These are phyloP conservation scores for Pseudomugil gertrudae DNA, from an alignment of 2,797 vertebrate species.

Conservation along the genomic window DNA sequence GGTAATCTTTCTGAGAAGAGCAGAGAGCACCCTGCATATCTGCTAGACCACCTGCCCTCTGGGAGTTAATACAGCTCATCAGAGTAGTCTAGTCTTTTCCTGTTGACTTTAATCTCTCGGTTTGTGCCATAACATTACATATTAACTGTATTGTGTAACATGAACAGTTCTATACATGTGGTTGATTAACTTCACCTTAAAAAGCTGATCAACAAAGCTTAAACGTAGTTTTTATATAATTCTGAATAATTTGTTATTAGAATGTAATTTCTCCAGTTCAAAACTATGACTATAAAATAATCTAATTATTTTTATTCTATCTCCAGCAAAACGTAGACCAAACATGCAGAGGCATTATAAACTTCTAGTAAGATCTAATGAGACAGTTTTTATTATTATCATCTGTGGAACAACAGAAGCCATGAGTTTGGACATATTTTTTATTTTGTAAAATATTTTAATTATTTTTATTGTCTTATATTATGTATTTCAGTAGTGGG, in stretches of 20 bases:
- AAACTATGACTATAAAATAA: not conserved
- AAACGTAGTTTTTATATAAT: not conserved
- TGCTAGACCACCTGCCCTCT: constrained; percentile 18
- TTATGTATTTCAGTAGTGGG: no score
- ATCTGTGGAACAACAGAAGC: no score
- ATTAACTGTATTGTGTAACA: constrained; percentile 38
- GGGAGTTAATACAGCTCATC: constrained; percentile 37
- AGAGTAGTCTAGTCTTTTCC: constrained; percentile 37
- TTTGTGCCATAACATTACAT: constrained; percentile 47
- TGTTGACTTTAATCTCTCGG: constrained; percentile 35
- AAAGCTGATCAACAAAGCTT: not conserved
- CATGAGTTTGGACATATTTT: no score
- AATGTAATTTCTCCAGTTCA: not conserved
- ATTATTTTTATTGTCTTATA: no score
- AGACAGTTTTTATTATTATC: no score
- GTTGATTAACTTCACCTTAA: constrained; percentile 7
- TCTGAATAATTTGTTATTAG: constrained; percentile 2
- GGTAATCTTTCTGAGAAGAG: constrained; percentile 64
- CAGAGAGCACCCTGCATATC: not conserved
- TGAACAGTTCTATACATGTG: not conserved
- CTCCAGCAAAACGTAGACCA: not conserved
- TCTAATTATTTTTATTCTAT: not conserved
- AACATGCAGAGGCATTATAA: no score
- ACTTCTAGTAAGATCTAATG: no score
- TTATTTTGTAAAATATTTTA: no score